A percentile compares a stretch with the other conserved stretches of the same genome.
phyloP scores from a whole-genome alignment of 2,797 vertebrate species.

The Sebastes dallii region DNA sequence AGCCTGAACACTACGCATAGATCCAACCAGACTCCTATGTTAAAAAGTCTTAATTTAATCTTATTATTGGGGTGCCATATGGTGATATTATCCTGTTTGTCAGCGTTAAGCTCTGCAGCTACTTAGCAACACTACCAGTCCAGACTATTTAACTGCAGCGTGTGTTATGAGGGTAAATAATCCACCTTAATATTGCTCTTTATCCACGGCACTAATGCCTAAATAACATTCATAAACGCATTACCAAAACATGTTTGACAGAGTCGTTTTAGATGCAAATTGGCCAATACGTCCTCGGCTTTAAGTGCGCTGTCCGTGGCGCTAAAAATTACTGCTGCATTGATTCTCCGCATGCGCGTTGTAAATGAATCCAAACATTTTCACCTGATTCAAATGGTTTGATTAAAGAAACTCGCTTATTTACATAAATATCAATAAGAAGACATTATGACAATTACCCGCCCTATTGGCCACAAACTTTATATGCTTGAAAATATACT shows the following conservation, averaged over 20 bases:
- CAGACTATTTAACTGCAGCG: constrained; percentile 1
- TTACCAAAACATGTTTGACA: constrained; percentile 71
- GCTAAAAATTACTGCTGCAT: constrained; percentile 50
- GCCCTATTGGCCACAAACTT: constrained; percentile 81
- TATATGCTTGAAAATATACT: constrained; percentile 83
- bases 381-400: constrained; percentile 66
- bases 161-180: constrained; percentile 30
- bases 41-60: constrained; percentile 2
- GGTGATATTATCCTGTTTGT: constrained; percentile 5
- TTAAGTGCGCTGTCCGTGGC: constrained; percentile 40
- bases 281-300: constrained; percentile 49
- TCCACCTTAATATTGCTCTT: constrained; percentile 49
- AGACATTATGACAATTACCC: constrained; percentile 81
- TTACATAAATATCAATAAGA: constrained; percentile 85
- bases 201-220: constrained; percentile 47
- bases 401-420: constrained; percentile 76
- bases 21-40: not conserved
- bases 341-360: constrained; percentile 38
- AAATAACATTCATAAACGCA: constrained; percentile 66
- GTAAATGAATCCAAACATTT: constrained; percentile 48
- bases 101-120: constrained; percentile 9
- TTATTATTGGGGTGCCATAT: not conserved
- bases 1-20: not conserved
- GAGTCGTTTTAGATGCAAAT: constrained; percentile 70
- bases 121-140: not conserved